phyloP scores from a whole-genome alignment of 2,113 vertebrate genomes.

The Nanger granti region DNA sequence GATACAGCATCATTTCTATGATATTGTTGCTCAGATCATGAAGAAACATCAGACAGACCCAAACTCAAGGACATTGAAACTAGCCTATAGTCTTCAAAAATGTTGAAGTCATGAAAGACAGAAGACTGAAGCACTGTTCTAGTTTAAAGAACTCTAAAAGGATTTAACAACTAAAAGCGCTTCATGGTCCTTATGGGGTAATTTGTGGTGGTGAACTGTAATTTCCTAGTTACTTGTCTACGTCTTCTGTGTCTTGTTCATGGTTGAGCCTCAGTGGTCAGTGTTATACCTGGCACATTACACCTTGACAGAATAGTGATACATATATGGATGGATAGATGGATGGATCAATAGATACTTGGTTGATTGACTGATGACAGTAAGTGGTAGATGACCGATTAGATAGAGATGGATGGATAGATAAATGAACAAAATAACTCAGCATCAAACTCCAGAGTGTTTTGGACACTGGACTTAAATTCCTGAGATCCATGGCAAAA shows the following conservation, averaged over 20 bases:
- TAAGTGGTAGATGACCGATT: not conserved
- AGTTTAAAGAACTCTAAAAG: not conserved
- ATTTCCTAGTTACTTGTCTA: not conserved
- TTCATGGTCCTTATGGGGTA: too few species aligned
- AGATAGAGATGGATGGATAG: not conserved
- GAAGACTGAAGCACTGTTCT: not conserved
- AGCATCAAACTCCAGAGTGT: not conserved
- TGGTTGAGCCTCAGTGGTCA: not conserved
- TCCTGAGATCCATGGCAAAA: not conserved
- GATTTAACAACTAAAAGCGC: not conserved
- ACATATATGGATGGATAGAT: not conserved
- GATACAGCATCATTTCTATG: not conserved
- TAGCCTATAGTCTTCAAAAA: not conserved
- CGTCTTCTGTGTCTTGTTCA: not conserved
- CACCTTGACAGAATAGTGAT: not conserved
- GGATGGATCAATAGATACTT: not conserved
- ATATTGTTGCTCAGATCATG: not conserved
- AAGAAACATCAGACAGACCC: not conserved
- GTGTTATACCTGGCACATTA: not conserved
- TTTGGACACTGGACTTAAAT: not conserved
- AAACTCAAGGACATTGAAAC: not conserved
- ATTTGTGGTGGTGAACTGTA: not conserved
- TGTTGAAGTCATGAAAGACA: not conserved
- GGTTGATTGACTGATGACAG: not conserved
- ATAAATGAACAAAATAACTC: not conserved